These are phyloP conservation scores for Eupithecia insigniata DNA, from an alignment of 2,888 invertebrate species.

Conservation along the genomic window DNA sequence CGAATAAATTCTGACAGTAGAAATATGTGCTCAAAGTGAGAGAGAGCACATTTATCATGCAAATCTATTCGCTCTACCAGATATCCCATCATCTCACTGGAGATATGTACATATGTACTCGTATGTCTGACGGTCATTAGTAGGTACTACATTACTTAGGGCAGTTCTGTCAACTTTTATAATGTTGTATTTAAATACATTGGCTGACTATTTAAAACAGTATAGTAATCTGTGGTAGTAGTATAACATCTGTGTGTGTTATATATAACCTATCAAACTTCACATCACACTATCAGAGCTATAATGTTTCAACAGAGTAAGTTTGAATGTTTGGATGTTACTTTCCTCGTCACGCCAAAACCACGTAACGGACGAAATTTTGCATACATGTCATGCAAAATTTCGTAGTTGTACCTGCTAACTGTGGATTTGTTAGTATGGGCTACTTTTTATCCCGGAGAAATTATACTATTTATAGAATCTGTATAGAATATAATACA, in stretches of 20 bases:
- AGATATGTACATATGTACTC: no score
- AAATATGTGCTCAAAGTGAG: neutral
- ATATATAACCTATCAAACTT: neutral
- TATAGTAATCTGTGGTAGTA: no score
- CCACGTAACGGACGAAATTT: no score
- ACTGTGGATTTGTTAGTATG: no score
- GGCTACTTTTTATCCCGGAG: neutral
- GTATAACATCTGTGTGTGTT: no score
- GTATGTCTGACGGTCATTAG: neutral
- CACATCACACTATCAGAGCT: neutral
- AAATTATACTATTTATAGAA: no score
- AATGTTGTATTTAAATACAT: neutral
- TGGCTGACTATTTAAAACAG: neutral
- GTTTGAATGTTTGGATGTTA: neutral
- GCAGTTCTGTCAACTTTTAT: neutral
- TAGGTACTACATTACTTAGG: neutral
- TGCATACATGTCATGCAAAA: no score
- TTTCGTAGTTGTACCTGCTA: no score
- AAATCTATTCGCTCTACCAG: neutral
- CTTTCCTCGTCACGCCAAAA: no score
- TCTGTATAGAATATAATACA: no score
- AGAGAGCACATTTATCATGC: conserved; percentile 12
- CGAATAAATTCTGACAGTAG: neutral
- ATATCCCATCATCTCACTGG: conserved; percentile 7
- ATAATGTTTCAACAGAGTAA: neutral